Percentiles rank a stretch among this genome's conserved stretches.
phyloP scores from a whole-genome alignment of 2,888 invertebrate genomes.

The Yponomeuta evonymella region DNA sequence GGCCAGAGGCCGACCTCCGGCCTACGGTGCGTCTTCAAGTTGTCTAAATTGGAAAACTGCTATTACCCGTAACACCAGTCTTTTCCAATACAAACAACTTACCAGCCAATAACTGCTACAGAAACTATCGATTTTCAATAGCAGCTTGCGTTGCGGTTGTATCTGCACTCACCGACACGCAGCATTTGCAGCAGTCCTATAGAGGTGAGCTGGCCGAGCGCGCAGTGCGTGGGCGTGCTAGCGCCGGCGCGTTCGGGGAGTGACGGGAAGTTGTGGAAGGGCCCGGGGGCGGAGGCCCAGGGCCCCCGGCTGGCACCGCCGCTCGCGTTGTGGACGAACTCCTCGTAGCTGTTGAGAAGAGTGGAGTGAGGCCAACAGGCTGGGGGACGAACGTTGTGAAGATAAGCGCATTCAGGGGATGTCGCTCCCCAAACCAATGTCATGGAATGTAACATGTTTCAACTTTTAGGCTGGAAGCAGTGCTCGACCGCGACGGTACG shows the following conservation, averaged over 20 bases:
- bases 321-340: constrained; percentile 76
- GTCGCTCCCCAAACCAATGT: too few species aligned
- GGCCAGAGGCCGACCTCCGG: too few species aligned
- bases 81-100: neutral
- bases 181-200: constrained; percentile 89
- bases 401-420: too few species aligned
- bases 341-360: constrained; percentile 54
- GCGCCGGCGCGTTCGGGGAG: constrained; percentile 73
- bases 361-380: neutral
- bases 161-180: constrained; percentile 78
- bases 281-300: constrained; percentile 85
- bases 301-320: constrained; percentile 74
- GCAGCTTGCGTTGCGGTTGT: neutral
- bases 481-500: too few species aligned
- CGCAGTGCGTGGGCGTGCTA: constrained; percentile 77
- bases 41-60: too few species aligned
- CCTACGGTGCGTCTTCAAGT: too few species aligned
- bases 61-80: too few species aligned
- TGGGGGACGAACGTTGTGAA: too few species aligned
- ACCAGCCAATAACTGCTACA: neutral
- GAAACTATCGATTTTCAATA: neutral
- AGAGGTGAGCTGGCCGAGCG: constrained; percentile 90
- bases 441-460: too few species aligned
- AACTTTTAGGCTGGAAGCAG: too few species aligned
- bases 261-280: constrained; percentile 90